These are phyloP conservation scores for Neogobius melanostomus DNA, from an alignment of 2,113 vertebrate genomes.

Conservation along the genomic window DNA sequence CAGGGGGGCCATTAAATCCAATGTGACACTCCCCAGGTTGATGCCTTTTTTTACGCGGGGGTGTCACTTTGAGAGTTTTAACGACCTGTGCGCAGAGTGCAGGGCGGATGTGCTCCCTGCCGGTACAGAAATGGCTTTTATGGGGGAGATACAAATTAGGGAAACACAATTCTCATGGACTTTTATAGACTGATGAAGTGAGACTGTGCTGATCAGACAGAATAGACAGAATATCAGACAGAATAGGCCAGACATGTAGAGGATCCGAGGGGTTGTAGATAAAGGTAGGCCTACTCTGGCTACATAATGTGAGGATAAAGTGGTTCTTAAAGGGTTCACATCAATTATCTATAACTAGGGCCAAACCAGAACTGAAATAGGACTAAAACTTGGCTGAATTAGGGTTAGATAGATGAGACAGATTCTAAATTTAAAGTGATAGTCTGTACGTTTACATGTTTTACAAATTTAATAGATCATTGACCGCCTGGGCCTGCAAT, in stretches of 20 bases:
- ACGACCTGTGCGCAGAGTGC: conserved; percentile 51
- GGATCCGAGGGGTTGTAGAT: no score
- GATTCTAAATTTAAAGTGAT: no score
- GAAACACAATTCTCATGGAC: conserved; percentile 31
- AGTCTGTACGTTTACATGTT: no score
- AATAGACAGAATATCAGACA: conserved; percentile 16
- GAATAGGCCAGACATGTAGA: not conserved
- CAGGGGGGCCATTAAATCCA: conserved; percentile 74
- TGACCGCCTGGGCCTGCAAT: no score
- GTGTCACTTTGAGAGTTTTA: conserved; percentile 77
- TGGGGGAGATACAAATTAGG: conserved; percentile 20
- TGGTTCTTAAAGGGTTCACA: no score
- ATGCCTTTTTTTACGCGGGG: conserved; percentile 64
- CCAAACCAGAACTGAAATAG: no score
- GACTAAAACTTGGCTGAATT: no score
- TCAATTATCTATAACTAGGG: no score
- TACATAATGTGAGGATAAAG: no score
- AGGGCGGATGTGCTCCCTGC: conserved; percentile 24
- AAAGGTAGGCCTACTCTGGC: no score
- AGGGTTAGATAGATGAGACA: no score
- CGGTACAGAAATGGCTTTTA: conserved; percentile 42
- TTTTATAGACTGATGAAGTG: conserved; percentile 44
- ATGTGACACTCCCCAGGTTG: conserved; percentile 71
- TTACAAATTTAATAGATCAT: no score
- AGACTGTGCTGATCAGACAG: conserved; percentile 24